Percentiles rank a stretch among this genome's conserved stretches.
These are phyloP conservation scores for Enoplosus armatus DNA, from an alignment of 2,797 vertebrate genomes.

Conservation along the genomic window DNA sequence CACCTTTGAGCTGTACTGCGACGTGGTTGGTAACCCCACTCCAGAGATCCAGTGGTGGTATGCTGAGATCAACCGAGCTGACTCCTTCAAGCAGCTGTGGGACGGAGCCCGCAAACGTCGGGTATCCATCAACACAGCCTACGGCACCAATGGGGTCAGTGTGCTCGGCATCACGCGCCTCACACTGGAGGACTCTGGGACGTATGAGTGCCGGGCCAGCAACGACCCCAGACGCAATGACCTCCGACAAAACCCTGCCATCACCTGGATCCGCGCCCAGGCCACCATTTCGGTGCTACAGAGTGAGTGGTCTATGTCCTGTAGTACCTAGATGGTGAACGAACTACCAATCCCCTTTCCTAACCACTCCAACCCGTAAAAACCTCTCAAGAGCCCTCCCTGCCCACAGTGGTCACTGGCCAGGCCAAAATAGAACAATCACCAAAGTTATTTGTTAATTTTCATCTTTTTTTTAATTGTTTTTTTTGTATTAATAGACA, in stretches of 20 bases:
- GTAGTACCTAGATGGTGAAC: conserved; percentile 89
- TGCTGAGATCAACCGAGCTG: conserved; percentile 96
- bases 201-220: conserved; percentile 99
- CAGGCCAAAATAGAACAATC: conserved; percentile 42
- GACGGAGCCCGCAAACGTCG: conserved; percentile 95
- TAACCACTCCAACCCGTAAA: conserved; percentile 49
- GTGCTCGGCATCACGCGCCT: conserved; percentile 96
- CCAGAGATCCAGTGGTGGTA: conserved; percentile 99
- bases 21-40: conserved; percentile 97
- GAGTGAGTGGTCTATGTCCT: conserved; percentile 97
- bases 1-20: conserved; percentile 99
- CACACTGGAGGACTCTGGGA: conserved; percentile 97
- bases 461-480: not conserved
- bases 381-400: conserved; percentile 35
- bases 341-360: conserved; percentile 52
- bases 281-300: conserved; percentile 99
- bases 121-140: conserved; percentile 97
- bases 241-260: conserved; percentile 97
- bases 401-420: conserved; percentile 33
- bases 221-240: conserved; percentile 98
- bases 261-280: conserved; percentile 99
- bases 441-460: conserved; percentile 22
- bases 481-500: conserved; percentile 10
- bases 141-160: conserved; percentile 96
- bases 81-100: conserved; percentile 99